Conservation (phyloP, 2,888 invertebrate genomes). For the Ischnura elegans region DNA sequence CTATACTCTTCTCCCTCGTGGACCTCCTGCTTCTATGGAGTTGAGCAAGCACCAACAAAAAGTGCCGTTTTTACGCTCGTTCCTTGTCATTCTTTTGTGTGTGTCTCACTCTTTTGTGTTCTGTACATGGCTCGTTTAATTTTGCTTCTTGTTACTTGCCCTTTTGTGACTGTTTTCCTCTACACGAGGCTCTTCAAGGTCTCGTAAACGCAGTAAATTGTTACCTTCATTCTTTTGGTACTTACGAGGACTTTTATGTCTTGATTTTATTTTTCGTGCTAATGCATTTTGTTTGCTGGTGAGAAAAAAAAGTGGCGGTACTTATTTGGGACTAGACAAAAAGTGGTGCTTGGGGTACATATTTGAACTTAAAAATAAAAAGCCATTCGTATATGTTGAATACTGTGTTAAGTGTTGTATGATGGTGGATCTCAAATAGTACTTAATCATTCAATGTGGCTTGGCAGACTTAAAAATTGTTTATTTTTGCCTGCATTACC, state of each 20-base stretch:
- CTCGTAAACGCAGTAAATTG: slow-evolving; percentile 55
- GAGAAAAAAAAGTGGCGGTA: not conserved
- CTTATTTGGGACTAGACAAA: not conserved
- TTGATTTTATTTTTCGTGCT: not conserved
- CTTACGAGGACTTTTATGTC: slow-evolving; percentile 7
- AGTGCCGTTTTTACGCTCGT: slow-evolving; percentile 51
- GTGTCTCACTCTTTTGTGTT: slow-evolving; percentile 54
- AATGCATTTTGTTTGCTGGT: slow-evolving; percentile 35
- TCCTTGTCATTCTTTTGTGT: slow-evolving; percentile 48
- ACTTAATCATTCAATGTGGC: slow-evolving; percentile 45
- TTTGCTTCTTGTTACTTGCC: slow-evolving; percentile 61
- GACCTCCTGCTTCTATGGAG: slow-evolving; percentile 63
- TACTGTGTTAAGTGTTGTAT: slow-evolving; percentile 34
- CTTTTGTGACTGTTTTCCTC: slow-evolving; percentile 46
- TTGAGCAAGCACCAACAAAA: slow-evolving; percentile 62
- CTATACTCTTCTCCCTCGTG: slow-evolving; percentile 41
- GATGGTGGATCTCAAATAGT: slow-evolving; percentile 26
- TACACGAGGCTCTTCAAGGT: slow-evolving; percentile 65
- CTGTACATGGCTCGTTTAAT: slow-evolving; percentile 58
- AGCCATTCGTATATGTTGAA: not conserved
- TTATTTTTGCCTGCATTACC: slow-evolving; percentile 63
- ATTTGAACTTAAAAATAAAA: not conserved
- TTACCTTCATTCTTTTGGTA: slow-evolving; percentile 9
- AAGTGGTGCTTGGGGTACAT: slow-evolving; percentile 41
- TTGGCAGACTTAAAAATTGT: slow-evolving; percentile 30